Evolutionary conservation across 2,888 invertebrate genomes (phyloP).

Genomic region (Himalopsyche tibetana): DNA sequence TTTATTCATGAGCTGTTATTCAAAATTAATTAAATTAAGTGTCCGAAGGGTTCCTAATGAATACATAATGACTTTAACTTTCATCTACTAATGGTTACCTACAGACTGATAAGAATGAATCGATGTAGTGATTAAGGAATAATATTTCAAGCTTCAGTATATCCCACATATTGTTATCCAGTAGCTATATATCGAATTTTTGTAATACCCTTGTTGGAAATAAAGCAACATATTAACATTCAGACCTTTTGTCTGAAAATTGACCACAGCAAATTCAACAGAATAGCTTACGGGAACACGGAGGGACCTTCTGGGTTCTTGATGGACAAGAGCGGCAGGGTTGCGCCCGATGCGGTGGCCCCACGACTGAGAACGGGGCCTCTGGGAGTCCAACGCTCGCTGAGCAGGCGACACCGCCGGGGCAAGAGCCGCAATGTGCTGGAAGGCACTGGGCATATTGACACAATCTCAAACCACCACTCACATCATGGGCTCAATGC

Average conservation of each 20-base stretch:
- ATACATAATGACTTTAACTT: no score
- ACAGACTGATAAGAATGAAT: no score
- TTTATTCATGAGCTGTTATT: no score
- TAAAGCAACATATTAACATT: background rate
- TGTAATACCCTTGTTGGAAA: no score
- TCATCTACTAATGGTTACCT: no score
- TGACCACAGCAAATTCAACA: background rate
- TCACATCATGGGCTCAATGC: background rate
- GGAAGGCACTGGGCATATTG: conserved; percentile 63
- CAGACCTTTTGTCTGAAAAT: background rate
- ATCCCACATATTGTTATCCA: no score
- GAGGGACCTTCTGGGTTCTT: conserved; percentile 58
- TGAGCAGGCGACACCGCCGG: conserved; percentile 61
- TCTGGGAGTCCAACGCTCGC: conserved; percentile 60
- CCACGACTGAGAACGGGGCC: conserved; percentile 63
- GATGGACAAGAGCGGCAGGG: background rate
- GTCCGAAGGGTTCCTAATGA: no score
- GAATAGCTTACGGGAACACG: conserved; percentile 57
- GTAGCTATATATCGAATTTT: no score
- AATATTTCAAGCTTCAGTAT: no score
- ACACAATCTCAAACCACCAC: background rate
- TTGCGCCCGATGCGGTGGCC: conserved; percentile 48
- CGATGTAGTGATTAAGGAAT: no score
- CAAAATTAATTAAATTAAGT: no score
- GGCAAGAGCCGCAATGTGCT: conserved; percentile 64